Evolutionary conservation across 2,888 invertebrate genomes (phyloP).

Genomic region (Archips crataeganus): DNA sequence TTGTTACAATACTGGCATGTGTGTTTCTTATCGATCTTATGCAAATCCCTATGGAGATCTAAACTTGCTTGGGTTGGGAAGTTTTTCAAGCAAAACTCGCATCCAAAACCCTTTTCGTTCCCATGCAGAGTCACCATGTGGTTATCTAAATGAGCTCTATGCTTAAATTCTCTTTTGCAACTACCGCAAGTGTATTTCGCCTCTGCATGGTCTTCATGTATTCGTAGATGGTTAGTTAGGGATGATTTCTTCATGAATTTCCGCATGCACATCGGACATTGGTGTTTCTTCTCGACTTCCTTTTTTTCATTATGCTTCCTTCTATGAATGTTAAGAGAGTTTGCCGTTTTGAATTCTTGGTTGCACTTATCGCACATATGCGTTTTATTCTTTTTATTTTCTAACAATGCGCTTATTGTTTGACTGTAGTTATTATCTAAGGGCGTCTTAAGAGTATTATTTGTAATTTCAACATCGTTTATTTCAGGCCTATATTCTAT

Average conservation of each 20-base stretch:
- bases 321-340: constrained; percentile 51
- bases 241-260: constrained; percentile 69
- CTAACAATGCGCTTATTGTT: constrained; percentile 4
- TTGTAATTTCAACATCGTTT: constrained; percentile 4
- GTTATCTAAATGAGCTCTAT: constrained; percentile 81
- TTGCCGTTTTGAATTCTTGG: constrained; percentile 49
- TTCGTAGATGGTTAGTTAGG: constrained; percentile 64
- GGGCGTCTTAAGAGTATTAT: not conserved
- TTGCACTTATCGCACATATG: constrained; percentile 47
- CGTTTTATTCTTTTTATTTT: constrained; percentile 43
- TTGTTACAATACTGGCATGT: constrained; percentile 78
- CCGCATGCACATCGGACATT: constrained; percentile 71
- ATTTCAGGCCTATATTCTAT: constrained; percentile 32
- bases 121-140: constrained; percentile 80
- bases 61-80: constrained; percentile 75
- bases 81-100: constrained; percentile 73
- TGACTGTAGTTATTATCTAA: constrained; percentile 17
- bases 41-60: constrained; percentile 76
- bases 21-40: constrained; percentile 78
- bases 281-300: constrained; percentile 44
- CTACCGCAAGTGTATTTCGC: constrained; percentile 64
- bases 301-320: constrained; percentile 45
- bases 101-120: constrained; percentile 73
- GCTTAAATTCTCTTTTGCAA: constrained; percentile 84
- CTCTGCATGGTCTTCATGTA: constrained; percentile 61